Evolutionary conservation across 2,888 invertebrate genomes (phyloP), one percentile per base, ranked within the genome.

Genomic region (Mythimna vitellina): DNA sequence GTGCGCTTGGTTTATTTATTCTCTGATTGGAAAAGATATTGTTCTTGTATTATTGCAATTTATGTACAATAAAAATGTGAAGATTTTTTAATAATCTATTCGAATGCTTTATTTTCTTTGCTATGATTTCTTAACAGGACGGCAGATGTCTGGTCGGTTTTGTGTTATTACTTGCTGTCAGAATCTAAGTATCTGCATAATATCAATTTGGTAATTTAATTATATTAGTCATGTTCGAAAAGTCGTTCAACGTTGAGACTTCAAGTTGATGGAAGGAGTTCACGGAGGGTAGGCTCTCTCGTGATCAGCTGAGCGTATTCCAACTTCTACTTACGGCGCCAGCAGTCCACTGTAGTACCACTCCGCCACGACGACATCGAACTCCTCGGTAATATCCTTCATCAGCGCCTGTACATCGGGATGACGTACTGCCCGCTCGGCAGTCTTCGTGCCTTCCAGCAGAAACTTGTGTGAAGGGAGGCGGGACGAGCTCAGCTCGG

Each of bases 261-360:
- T 9, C 46, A 42, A 42, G 38, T 42, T 42, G 38, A 42, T 42
- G 12, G 38, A 42, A 42, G 38, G 46, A 46, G 17, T 46, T 46
- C 17, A 46, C 46, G 46, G 6, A 46, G 17, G 46, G 14, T 46
- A 46, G 46, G 17, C 17, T 51, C 3, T n/a, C 49, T n/a, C 49
- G n/a, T n/a, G n/a, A 51, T 17, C 17, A 38, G 17, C n/a, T n/a
- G 7, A 7, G 14, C n/a, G 10, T 53, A n/a, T 32, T 32, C 49
- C 29, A 22, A 14, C 25, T 8, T 2, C 4, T 20, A 88, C 93
- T 91, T 65, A 93, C 93, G 93, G 93, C 5, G 93, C 91, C 20
- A 93, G 73, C 10, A 93, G 84, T 4, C 90, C 89, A 12, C 89
- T 88, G 76, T 89, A 90, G 76, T 87, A 91, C 93, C 93, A 93